Base-by-base conservation (phyloP, 1,140 invertebrate genomes). In the Lepidurus apus region DNA sequence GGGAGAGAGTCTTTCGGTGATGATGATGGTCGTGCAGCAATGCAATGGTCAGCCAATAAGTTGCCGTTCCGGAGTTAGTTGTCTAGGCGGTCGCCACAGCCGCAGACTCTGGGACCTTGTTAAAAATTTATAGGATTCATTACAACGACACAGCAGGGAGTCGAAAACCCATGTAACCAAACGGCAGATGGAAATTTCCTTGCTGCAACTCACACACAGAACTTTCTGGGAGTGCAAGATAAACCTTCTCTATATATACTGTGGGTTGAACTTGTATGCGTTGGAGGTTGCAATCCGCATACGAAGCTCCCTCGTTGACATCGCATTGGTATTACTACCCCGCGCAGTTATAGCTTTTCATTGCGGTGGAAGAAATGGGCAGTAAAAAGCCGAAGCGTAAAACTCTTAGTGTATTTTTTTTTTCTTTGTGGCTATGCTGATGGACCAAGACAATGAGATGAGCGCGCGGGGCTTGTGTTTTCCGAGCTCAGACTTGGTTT, bases 51-150 rank as follows among this genome's bases (percentile, higher is more conserved):
- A 65, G 53, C 53, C 53, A 9, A 21, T 65, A 65, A 65, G 17
- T 65, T 65, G 53, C 13, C 53, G 53, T 65, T 65, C 8, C 53
- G 53, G 53, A 17, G 53, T 65, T 65, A 13, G 53, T 65, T 65
- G 53, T 65, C 53, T 65, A 9, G 53, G 53, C 13, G 53, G 53
- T 65, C 53, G 53, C 53, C 53, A 21, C 53, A 65, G 53, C 53
- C 53, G n/a, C 21, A 65, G 9, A 65, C 53, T 65, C 53, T 65
- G 17, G 53, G 53, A 65, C 53, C 53, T 65, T 65, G 53, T 65
- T 65, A 65, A 65, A 65, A 65, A 65, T 65, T 65, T 65, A 65
- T 65, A 65, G 53, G 53, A 65, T 65, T 65, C 53, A 65, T 65
- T 65, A 65, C 53, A 65, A 65, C 53, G 53, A 65, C 53, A 65